These are phyloP conservation scores for Strigamia crassipes DNA, from an alignment of 2,888 invertebrate genomes.

Conservation along the genomic window DNA sequence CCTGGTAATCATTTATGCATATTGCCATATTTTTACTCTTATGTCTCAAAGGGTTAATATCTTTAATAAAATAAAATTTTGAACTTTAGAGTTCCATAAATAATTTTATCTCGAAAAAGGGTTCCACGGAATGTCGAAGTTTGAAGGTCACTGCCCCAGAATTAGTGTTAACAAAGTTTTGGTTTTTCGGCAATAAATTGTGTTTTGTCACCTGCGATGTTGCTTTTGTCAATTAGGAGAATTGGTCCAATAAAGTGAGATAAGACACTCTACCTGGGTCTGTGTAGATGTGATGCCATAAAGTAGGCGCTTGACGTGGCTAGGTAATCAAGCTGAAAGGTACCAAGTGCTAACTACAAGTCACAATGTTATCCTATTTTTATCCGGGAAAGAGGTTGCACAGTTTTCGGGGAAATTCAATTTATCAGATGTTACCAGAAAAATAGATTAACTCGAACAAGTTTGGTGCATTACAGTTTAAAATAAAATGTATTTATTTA, in stretches of 20 bases:
- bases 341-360: not conserved
- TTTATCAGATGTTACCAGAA: not conserved
- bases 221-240: slow-evolving; percentile 16
- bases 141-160: no score
- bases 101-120: no score
- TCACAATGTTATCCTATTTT: not conserved
- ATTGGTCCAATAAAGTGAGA: not conserved
- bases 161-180: not conserved
- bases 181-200: not conserved
- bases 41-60: no score
- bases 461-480: no score
- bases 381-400: not conserved
- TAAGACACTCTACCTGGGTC: not conserved
- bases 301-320: not conserved
- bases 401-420: not conserved
- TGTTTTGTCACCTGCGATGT: not conserved
- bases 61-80: no score
- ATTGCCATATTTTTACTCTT: no score
- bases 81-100: no score
- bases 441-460: not conserved
- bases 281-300: not conserved
- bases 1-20: no score
- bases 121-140: no score
- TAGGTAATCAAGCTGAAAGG: slow-evolving; percentile 16
- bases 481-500: no score